Base-by-base conservation (phyloP, 2,888 invertebrate genomes). In the Cyclophora punctaria region DNA sequence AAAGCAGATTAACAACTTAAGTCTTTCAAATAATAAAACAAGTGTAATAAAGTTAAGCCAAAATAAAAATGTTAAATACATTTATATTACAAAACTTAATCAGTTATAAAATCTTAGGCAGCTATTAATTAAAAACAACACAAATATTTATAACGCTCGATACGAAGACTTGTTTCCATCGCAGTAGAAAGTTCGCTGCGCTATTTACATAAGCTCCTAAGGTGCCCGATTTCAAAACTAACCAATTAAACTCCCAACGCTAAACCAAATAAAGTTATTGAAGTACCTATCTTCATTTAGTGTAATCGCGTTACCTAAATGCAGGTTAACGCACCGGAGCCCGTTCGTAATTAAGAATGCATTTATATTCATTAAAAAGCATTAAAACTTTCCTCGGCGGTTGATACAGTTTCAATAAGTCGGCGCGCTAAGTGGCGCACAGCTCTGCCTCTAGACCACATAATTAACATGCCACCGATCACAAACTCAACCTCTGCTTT, bases 291-390 rank as follows among this genome's bases (percentile, higher is more conserved):
- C 49, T 59, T 59, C 56, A 60, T 62, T 56, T 55, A 45, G 51
- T 53, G 57, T 56, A 53, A 59, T 61, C 56, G 55, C 48, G 55
- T 58, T 67, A 67, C 69, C 65, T 71, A 72, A 78, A 73, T 74
- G 63, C 73, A 72, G 81, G 80, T 81, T 79, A 77, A 80, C 69
- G 81, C 72, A 78, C 77, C 69, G 80, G 77, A 78, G 83, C 84
- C 85, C 78, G 84, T 85, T 81, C 68, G 76, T 83, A 84, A 85
- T 86, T 84, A 83, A 85, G 83, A 81, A 76, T 80, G 73, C 77
- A 80, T 85, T 85, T 80, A 83, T 84, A 85, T 85, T 85, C 80
- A 85, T 85, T 85, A 81, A 83, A 83, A 79, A 78, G 75, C 75
- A 73, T 80, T 78, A 78, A 78, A 80, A 80, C 78, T 81, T 80